Conservation (phyloP, 2,888 invertebrate species). For the Nemurella pictetii region DNA sequence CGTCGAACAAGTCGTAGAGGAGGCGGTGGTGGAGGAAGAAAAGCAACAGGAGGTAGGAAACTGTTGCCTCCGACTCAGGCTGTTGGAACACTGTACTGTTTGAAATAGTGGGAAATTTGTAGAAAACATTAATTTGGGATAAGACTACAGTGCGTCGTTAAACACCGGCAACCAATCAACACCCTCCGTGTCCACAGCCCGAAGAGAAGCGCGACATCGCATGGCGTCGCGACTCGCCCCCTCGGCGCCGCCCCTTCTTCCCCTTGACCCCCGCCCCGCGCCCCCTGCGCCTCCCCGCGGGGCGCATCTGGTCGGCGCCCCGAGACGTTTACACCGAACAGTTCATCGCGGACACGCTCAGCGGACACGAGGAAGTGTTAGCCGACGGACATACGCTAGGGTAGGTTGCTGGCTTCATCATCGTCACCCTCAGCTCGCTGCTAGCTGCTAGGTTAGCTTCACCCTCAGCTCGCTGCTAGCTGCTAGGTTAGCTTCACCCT, state of each 20-base stretch:
- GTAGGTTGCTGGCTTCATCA: no score
- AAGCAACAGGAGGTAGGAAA: background rate
- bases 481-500: no score
- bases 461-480: no score
- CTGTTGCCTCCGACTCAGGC: background rate
- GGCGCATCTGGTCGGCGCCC: constrained; percentile 77
- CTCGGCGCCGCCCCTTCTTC: constrained; percentile 37
- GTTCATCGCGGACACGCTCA: constrained; percentile 82
- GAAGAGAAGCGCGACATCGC: background rate
- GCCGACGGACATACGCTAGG: background rate
- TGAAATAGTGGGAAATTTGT: no score
- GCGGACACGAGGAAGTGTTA: constrained; percentile 77
- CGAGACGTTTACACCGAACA: constrained; percentile 88
- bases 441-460: no score
- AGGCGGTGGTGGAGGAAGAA: background rate
- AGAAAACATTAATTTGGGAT: no score
- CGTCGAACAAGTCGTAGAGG: background rate
- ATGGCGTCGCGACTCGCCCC: no score
- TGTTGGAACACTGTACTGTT: no score
- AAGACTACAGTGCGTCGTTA: background rate
- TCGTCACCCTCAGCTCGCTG: no score
- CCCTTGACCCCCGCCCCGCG: constrained; percentile 67
- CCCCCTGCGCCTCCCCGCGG: constrained; percentile 76
- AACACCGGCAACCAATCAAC: no score
- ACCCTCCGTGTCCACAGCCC: background rate